Evolutionary conservation across 2,888 invertebrate genomes (phyloP), one percentile per base, ranked within the genome.

Genomic region (Arge pagana): DNA sequence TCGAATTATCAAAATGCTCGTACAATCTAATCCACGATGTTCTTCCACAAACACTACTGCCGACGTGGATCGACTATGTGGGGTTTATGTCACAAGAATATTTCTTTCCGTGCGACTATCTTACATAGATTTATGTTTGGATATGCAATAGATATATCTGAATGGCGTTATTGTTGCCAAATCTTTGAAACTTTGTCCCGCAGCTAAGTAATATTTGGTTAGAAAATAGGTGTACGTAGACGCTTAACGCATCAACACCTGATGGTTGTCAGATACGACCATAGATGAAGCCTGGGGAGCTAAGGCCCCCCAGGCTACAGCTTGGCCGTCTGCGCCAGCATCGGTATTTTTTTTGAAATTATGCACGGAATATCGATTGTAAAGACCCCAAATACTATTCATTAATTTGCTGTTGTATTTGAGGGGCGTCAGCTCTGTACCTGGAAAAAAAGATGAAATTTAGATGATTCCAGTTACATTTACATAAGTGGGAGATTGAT

Each of bases 371-470:
- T 91, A 91, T 40, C 89, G 85, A 76, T 93, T 93, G 81, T 93
- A 93, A 58, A 87, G 79, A n/a, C 92, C 91, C 93, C 93, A 93
- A 73, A 93, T 90, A 77, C 90, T 90, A 74, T 91, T 91, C 93
- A 93, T 93, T 71, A 91, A 76, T 76, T 91, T 92, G 74, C 88
- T 88, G 77, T 87, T 92, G 78, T 93, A 93, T 70, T 90, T 88
- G 54, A 86, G 76, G 13, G 89, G 89, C 4, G 83, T 82, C 42
- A 85, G 79, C 68, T 88, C 87, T 67, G 80, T 80, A 56, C 81
- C 86, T 87, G 76, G 26, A 80, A 79, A 56, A 59, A 52, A 54
- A 50, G 50, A 59, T 26, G n/a, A 11, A 18, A 28, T 28, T 16
- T 18, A 16, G n/a, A n/a, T n/a, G n/a, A n/a, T n/a, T n/a, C n/a